A percentile compares a stretch with the other conserved stretches of the same genome.
Evolutionary conservation across 2,888 invertebrate species (phyloP).

Genomic region (Lepeophtheirus nordmannii): DNA sequence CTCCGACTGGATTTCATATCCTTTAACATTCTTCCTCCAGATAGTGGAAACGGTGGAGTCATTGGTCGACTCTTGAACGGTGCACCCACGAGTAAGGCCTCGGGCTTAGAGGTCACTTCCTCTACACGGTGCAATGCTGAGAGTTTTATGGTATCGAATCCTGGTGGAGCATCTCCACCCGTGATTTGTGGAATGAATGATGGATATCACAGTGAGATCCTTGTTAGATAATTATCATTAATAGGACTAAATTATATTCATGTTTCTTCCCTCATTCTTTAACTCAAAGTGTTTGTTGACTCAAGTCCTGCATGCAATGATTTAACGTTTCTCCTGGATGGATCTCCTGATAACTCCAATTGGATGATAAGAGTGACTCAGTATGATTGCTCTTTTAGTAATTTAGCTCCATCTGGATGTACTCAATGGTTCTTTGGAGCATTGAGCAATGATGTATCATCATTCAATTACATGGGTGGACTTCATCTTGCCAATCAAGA

Average conservation of each 20-base stretch:
- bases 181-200: slow-evolving; percentile 2
- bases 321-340: background rate
- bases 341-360: background rate
- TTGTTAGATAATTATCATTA: background rate
- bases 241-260: background rate
- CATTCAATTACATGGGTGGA: slow-evolving; percentile 13
- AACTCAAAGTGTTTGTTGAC: background rate
- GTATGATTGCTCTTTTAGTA: background rate
- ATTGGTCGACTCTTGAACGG: background rate
- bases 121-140: background rate
- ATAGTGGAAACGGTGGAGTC: background rate
- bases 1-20: background rate
- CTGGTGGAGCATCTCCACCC: background rate
- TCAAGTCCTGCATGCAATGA: background rate
- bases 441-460: background rate
- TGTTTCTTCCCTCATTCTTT: background rate
- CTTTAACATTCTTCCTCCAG: background rate
- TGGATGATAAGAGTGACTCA: background rate
- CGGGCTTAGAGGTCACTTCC: background rate
- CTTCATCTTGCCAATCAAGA: slow-evolving; percentile 16
- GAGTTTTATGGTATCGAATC: background rate
- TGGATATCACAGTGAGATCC: background rate
- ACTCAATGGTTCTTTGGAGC: slow-evolving; percentile 11
- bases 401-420: slow-evolving; percentile 15
- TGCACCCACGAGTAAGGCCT: background rate